phyloP scores from a whole-genome alignment of 2,888 invertebrate species.

The Plagodis pulveraria region DNA sequence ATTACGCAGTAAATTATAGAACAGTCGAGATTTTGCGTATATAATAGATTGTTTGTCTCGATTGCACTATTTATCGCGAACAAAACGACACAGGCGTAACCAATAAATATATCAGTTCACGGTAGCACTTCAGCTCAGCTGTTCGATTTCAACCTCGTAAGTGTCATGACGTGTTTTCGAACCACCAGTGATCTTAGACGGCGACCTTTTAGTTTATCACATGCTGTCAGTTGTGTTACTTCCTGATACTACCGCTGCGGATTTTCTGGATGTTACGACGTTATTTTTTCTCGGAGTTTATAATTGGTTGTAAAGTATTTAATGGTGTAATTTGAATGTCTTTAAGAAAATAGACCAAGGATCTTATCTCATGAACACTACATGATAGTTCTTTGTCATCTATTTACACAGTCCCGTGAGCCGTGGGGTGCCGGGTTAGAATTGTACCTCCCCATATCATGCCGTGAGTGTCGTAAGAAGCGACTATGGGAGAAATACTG shows the following conservation, averaged over 20 bases:
- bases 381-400: too few species aligned
- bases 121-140: slow-evolving; percentile 33
- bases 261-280: not conserved
- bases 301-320: too few species aligned
- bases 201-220: slow-evolving; percentile 43
- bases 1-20: too few species aligned
- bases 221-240: not conserved
- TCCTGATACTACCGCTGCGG: not conserved
- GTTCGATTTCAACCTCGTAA: slow-evolving; percentile 22
- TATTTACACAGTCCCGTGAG: too few species aligned
- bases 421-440: too few species aligned
- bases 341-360: too few species aligned
- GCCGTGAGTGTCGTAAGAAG: too few species aligned
- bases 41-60: not conserved
- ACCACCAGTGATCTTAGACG: slow-evolving; percentile 33
- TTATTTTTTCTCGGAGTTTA: not conserved
- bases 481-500: too few species aligned
- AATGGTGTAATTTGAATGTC: too few species aligned
- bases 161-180: slow-evolving; percentile 3
- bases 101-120: slow-evolving; percentile 19
- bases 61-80: slow-evolving; percentile 1
- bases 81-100: slow-evolving; percentile 12
- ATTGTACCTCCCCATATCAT: too few species aligned
- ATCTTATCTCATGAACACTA: too few species aligned
- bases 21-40: too few species aligned